Percentiles rank a stretch among this genome's conserved stretches.
phyloP scores from a whole-genome alignment of 2,113 vertebrate genomes.

The Bubo bubo region DNA sequence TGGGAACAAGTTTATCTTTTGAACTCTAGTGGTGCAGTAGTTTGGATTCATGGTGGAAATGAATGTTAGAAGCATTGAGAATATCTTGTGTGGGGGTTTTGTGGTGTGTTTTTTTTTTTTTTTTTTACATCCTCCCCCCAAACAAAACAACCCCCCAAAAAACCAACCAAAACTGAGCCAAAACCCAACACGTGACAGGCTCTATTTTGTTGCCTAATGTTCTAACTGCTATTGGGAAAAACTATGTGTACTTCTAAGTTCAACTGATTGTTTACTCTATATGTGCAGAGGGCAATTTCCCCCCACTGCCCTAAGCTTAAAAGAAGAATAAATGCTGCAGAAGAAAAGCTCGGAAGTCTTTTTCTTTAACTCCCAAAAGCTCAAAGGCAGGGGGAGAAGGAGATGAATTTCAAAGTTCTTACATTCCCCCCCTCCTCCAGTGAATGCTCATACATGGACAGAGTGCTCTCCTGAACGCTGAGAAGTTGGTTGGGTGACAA shows the following conservation, averaged over 20 bases:
- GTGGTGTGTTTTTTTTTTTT: not conserved
- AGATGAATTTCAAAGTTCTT: not conserved
- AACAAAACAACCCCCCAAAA: not conserved
- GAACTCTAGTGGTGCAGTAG: not conserved
- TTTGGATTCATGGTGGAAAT: not conserved
- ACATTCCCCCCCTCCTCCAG: rapidly evolving
- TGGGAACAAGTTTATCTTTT: not conserved
- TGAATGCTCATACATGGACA: not conserved
- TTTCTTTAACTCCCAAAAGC: not conserved
- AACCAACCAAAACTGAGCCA: not conserved
- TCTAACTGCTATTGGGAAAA: not conserved
- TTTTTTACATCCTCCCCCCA: too few relatives aligned
- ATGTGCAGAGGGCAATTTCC: not conserved
- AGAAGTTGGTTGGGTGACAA: not conserved
- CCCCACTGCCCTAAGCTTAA: not conserved
- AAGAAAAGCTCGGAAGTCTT: not conserved
- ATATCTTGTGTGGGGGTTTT: not conserved
- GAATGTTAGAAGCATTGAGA: not conserved
- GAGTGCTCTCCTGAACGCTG: not conserved
- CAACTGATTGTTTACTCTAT: not conserved
- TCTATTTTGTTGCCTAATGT: not conserved
- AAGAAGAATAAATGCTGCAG: not conserved
- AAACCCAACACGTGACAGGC: not conserved
- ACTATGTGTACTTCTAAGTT: not conserved
- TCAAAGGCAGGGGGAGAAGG: not conserved